A percentile compares a stretch with the other conserved stretches of the same genome.
Evolutionary conservation across 2,888 invertebrate genomes (phyloP).

Genomic region (Ophion costatus): DNA sequence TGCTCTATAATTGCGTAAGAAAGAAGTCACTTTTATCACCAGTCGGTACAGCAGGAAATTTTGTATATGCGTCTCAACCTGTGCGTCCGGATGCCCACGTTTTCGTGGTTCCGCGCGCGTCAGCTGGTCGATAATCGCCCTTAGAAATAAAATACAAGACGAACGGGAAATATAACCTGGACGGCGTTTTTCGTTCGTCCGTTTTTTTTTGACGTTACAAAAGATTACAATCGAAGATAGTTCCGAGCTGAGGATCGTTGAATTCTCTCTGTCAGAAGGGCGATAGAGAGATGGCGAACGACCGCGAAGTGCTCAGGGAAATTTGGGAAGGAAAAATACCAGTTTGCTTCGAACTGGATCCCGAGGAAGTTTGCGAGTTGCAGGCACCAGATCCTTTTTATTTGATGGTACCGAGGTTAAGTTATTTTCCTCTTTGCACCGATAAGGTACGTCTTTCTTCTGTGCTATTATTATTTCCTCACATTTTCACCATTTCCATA

Average conservation of each 20-base stretch:
- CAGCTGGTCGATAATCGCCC: not conserved
- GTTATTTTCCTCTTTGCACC: constrained; percentile 97
- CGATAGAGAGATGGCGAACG: constrained; percentile 91
- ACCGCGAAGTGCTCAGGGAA: constrained; percentile 96
- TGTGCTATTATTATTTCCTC: not conserved
- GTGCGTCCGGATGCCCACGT: constrained; percentile 20
- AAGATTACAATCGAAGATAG: not conserved
- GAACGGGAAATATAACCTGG: constrained; percentile 56
- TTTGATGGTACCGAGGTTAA: constrained; percentile 96
- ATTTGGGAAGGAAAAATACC: constrained; percentile 98
- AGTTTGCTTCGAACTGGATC: constrained; percentile 94
- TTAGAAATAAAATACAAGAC: constrained; percentile 15
- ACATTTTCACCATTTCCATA: not conserved
- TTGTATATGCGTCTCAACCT: not conserved
- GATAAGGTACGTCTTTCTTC: constrained; percentile 89
- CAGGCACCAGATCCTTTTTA: constrained; percentile 97
- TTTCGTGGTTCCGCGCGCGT: not conserved
- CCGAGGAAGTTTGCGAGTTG: constrained; percentile 94
- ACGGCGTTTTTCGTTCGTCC: constrained; percentile 30
- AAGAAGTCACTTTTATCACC: not conserved
- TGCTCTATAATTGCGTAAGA: not conserved
- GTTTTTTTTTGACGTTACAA: constrained; percentile 29
- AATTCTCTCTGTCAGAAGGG: constrained; percentile 33
- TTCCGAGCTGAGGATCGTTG: constrained; percentile 21
- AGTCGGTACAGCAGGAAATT: constrained; percentile 10